Conservation (phyloP, 2,113 vertebrate species). For the Pycnonotus jocosus region DNA sequence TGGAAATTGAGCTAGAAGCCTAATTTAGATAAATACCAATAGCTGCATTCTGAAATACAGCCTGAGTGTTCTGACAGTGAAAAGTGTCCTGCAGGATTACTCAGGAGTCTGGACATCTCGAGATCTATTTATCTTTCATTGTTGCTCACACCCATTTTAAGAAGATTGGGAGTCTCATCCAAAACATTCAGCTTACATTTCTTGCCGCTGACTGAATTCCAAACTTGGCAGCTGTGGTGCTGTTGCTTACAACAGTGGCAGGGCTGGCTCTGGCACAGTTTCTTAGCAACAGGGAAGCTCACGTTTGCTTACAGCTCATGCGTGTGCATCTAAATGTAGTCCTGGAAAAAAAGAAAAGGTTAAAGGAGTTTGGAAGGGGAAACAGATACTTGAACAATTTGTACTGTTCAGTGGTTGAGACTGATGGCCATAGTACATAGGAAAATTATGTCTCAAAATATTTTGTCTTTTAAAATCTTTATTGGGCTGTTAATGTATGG, state of each 20-base stretch:
- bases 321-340: conserved; percentile 65
- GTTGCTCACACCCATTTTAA: background rate
- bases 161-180: background rate
- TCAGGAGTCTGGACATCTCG: background rate
- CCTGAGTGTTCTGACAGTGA: background rate
- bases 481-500: background rate
- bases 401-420: background rate
- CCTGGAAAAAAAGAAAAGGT: background rate
- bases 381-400: conserved; percentile 4
- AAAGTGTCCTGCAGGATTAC: background rate
- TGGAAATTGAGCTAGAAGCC: background rate
- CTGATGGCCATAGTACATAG: background rate
- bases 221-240: conserved; percentile 2
- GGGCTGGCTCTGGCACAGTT: conserved; percentile 33
- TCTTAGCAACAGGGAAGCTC: conserved; percentile 61
- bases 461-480: background rate
- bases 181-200: background rate
- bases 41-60: background rate
- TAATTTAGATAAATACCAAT: background rate
- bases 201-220: background rate
- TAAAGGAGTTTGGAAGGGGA: conserved; percentile 55
- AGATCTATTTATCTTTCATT: background rate
- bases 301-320: conserved; percentile 38
- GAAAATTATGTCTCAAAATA: background rate
- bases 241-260: background rate